phyloP scores from a whole-genome alignment of 1,140 invertebrate species.

The Diuraphis noxia region DNA sequence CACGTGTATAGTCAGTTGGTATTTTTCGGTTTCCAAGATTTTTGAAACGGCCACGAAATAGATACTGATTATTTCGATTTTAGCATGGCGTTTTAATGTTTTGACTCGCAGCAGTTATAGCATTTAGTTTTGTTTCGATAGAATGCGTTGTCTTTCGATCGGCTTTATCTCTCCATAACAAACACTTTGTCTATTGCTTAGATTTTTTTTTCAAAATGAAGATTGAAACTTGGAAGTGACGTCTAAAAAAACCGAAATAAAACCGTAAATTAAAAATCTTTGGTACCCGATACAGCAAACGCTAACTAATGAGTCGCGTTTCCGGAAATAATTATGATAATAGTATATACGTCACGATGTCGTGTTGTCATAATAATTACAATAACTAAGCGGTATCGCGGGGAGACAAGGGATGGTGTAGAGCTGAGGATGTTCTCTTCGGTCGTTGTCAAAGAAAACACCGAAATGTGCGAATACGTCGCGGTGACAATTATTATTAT shows the following conservation, averaged over 20 bases:
- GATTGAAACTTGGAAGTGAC: neutral
- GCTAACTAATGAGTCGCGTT: neutral
- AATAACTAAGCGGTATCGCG: neutral
- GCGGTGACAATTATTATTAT: slow-evolving; percentile 9
- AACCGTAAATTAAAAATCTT: neutral
- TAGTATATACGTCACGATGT: neutral
- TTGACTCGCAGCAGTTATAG: too few species aligned
- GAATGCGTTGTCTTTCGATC: too few species aligned
- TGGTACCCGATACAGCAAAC: too few species aligned
- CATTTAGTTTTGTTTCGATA: too few species aligned
- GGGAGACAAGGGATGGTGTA: neutral
- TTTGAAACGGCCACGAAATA: too few species aligned
- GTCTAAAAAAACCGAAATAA: neutral
- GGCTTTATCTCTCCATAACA: too few species aligned
- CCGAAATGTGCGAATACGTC: neutral
- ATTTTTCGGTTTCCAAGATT: too few species aligned
- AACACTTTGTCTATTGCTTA: neutral
- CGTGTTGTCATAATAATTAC: neutral
- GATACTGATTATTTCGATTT: too few species aligned
- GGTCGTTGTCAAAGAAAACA: neutral
- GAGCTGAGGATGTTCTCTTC: neutral
- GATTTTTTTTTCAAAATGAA: neutral
- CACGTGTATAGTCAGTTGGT: too few species aligned
- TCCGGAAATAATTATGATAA: neutral
- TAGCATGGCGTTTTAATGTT: too few species aligned